Conservation (phyloP, 1,140 invertebrate genomes). For the Onthophagus taurus region DNA sequence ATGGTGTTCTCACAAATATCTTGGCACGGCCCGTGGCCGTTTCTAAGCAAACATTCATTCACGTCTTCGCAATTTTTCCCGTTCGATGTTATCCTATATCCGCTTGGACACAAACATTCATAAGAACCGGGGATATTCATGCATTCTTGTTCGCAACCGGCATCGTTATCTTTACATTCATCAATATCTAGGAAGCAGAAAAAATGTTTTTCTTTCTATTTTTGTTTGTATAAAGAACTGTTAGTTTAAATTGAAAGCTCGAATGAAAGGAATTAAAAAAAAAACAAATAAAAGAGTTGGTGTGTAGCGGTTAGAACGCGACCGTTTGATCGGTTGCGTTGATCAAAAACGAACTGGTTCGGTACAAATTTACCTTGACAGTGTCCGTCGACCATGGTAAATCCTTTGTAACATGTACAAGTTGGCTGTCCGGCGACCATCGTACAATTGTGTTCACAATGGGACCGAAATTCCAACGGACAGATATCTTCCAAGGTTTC, state of each 20-base stretch:
- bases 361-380: constrained; percentile 9
- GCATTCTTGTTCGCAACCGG: constrained; percentile 45
- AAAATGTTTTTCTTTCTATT: too few relatives aligned
- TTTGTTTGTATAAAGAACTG: too few relatives aligned
- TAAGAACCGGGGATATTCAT: constrained; percentile 55
- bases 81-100: constrained; percentile 27
- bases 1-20: constrained; percentile 48
- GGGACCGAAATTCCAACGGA: constrained; percentile 4
- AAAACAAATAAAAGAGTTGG: too few relatives aligned
- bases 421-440: constrained; percentile 2
- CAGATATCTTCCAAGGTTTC: constrained; percentile 3
- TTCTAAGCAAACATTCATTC: constrained; percentile 44
- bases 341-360: too few relatives aligned
- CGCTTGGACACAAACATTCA: constrained; percentile 46
- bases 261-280: too few relatives aligned
- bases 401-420: constrained; percentile 11
- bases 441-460: constrained; percentile 8
- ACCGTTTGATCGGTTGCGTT: too few relatives aligned
- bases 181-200: constrained; percentile 64
- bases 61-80: not conserved
- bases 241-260: too few relatives aligned
- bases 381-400: constrained; percentile 1
- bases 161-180: constrained; percentile 64
- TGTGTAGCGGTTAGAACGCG: too few relatives aligned
- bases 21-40: constrained; percentile 48